These are phyloP conservation scores for Rousettus leschenaultii DNA, from an alignment of 2,113 vertebrate genomes.

Conservation along the genomic window DNA sequence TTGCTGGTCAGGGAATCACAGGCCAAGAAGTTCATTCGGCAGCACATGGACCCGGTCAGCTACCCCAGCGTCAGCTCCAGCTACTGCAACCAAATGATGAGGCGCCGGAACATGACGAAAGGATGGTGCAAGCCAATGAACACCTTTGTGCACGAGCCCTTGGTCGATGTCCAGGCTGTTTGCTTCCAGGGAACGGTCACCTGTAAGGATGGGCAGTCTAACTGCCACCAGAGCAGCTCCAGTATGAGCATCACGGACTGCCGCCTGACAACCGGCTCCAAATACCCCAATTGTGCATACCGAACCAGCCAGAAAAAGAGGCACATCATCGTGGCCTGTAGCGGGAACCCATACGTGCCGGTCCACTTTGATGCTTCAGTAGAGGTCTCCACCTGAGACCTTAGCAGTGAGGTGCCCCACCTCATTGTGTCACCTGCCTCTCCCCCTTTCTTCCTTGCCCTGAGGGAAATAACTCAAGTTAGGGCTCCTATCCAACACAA, in stretches of 20 bases:
- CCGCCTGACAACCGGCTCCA: neutral
- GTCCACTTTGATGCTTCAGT: conserved; percentile 51
- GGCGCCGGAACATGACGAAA: neutral
- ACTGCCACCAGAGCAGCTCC: conserved; percentile 51
- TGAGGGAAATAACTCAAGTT: neutral
- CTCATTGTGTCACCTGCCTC: neutral
- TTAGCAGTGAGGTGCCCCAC: neutral
- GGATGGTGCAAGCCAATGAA: conserved; percentile 53
- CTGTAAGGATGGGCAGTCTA: conserved; percentile 48
- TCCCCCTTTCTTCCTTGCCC: neutral
- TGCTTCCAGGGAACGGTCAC: conserved; percentile 29
- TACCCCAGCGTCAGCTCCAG: rapidly evolving
- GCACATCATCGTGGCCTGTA: conserved; percentile 61
- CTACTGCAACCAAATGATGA: conserved; percentile 71
- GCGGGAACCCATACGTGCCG: neutral
- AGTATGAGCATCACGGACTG: conserved; percentile 52
- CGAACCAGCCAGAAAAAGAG: neutral
- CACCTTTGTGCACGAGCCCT: conserved; percentile 52
- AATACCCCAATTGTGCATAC: conserved; percentile 56
- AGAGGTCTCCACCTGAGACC: neutral
- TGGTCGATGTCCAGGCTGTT: neutral
- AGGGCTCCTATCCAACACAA: neutral
- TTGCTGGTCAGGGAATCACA: conserved; percentile 20
- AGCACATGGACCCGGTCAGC: conserved; percentile 16
- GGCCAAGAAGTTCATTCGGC: conserved; percentile 24